phyloP scores from a whole-genome alignment of 2,113 vertebrate species.

The Neolamprologus longior region DNA sequence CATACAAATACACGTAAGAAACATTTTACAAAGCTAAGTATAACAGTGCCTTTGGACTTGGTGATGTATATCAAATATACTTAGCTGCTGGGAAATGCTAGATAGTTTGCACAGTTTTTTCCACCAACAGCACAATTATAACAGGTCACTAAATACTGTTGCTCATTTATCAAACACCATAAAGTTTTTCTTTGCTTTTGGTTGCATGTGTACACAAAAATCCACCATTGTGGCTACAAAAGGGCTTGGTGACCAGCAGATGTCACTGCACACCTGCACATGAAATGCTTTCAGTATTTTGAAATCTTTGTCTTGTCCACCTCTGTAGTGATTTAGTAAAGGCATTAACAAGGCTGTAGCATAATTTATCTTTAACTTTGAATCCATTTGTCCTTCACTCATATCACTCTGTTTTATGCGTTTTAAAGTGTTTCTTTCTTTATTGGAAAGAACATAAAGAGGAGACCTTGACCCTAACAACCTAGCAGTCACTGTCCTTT shows the following conservation, averaged over 20 bases:
- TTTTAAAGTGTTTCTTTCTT: constrained; percentile 2
- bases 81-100: neutral
- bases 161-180: neutral
- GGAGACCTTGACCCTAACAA: constrained; percentile 32
- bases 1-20: neutral
- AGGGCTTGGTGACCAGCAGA: neutral
- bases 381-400: neutral
- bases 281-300: neutral
- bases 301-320: neutral
- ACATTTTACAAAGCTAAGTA: neutral
- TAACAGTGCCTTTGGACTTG: neutral
- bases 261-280: neutral
- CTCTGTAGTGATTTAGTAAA: neutral
- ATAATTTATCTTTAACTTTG: neutral
- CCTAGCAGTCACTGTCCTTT: neutral
- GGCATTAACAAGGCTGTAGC: neutral
- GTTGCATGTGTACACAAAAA: neutral
- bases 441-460: neutral
- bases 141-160: neutral
- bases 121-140: neutral
- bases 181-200: neutral
- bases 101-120: neutral
- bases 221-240: no score
- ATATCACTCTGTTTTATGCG: constrained; percentile 26
- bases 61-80: neutral